Evolutionary conservation across 1,140 invertebrate genomes (phyloP), one percentile per base, ranked within the genome.

Genomic region (Prorops nasuta): DNA sequence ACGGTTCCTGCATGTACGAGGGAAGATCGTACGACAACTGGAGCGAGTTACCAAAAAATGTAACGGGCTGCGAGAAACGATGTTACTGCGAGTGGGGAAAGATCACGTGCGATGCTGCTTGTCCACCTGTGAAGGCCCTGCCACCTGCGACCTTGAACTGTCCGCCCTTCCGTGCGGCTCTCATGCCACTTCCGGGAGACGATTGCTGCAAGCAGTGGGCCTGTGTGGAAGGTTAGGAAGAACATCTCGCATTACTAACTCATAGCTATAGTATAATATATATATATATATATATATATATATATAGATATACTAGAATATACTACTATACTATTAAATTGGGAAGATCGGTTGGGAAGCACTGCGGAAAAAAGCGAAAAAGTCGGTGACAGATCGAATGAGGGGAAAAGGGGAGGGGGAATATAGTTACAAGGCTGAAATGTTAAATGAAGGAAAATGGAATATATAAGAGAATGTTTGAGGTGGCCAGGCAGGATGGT

Each of bases 81-180:
- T 96, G 92, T 72, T 91, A 85, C 69, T 95, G 92, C 62, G 88
- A 92, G 66, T 86, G 87, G 68, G 91, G 92, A 18, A 89, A 89
- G 53, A 80, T 95, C 3, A 88, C 90, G 37, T 96, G 93, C 64
- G 84, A 89, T 50, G 81, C 84, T 3, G 81, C 84, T 14, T 96
- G 93, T 77, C 83, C 86, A 2, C 84, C 86, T 0, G 80, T 94
- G 0, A 72, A 87, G 6, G 83, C 87, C 1, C 55, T 83, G 21
- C 91, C 92, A 2, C 91, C 92, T 1, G 64, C 82, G 4, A 83
- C 80, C 19, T 64, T 95, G 36, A 80, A 81, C 1, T 95, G 92
- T 69, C 81, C 85, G 1, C 76, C 83, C 0, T 69, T 79, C 54
- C 71, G 83, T 44, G 88, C 89, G 0, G 80, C 81, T 1, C 75